A percentile compares a stretch with the other conserved stretches of the same genome.
Evolutionary conservation across 2,797 vertebrate species (phyloP).

Genomic region (Myotis myotis): DNA sequence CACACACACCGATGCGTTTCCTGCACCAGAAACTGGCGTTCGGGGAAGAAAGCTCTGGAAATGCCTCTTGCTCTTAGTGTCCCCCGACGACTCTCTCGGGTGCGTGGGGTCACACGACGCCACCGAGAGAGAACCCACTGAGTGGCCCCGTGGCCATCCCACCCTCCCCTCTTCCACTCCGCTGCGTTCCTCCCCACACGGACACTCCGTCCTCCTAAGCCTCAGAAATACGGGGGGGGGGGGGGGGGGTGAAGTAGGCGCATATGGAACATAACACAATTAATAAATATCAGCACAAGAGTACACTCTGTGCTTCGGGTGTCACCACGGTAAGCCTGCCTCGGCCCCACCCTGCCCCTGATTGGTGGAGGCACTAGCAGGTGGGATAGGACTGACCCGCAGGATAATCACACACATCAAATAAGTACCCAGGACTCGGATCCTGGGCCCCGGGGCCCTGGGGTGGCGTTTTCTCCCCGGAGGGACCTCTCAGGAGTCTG

Average conservation of each 20-base stretch:
- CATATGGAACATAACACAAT: not conserved
- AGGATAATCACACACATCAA: fast-evolving
- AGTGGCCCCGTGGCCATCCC: fast-evolving
- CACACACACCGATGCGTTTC: not conserved
- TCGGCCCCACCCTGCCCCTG: fast-evolving
- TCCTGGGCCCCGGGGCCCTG: no score
- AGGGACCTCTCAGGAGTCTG: not conserved
- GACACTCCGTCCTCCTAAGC: fast-evolving
- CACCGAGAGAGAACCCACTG: not conserved
- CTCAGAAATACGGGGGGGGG: not conserved
- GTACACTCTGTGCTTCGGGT: not conserved
- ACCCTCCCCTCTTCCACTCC: not conserved
- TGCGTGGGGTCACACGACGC: fast-evolving
- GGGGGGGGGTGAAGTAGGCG: not conserved
- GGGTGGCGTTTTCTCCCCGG: fast-evolving
- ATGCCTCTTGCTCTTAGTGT: not conserved
- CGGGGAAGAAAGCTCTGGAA: not conserved
- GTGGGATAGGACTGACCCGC: not conserved
- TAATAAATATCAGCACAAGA: fast-evolving
- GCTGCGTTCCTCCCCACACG: fast-evolving
- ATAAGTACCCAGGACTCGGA: no score
- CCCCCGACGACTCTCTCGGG: fast-evolving
- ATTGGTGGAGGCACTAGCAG: not conserved
- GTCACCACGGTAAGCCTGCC: not conserved
- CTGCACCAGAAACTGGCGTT: not conserved